Percentiles rank a stretch among this genome's conserved stretches.
Conservation (phyloP, 2,888 invertebrate genomes). For the Rhogogaster chlorosoma region DNA sequence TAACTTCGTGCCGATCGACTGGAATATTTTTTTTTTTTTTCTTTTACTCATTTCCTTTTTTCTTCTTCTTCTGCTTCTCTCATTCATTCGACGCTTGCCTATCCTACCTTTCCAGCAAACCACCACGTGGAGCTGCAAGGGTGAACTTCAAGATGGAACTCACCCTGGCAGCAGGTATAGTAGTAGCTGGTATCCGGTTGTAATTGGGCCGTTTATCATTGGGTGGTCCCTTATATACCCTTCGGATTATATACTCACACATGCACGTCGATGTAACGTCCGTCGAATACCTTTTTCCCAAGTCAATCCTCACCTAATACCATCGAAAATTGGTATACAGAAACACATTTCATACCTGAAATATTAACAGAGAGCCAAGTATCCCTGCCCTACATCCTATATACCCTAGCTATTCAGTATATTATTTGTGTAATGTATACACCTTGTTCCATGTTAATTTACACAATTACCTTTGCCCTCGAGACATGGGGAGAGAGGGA, state of each 20-base stretch:
- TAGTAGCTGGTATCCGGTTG: constrained; percentile 39
- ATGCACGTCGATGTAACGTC: not conserved
- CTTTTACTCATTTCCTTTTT: not conserved
- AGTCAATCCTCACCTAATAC: not conserved
- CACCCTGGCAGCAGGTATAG: not conserved
- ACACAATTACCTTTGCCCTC: not conserved
- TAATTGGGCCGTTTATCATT: constrained; percentile 51
- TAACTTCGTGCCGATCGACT: constrained; percentile 12
- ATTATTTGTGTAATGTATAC: not conserved
- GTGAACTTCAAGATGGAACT: not conserved
- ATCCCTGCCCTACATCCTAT: not conserved
- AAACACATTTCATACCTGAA: not conserved
- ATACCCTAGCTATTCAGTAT: not conserved
- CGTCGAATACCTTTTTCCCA: not conserved
- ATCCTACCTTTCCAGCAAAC: not conserved
- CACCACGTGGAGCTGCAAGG: not conserved
- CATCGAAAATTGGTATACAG: not conserved
- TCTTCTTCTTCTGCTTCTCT: not conserved
- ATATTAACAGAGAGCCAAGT: not conserved
- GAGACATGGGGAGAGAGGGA: not conserved
- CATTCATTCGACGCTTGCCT: constrained; percentile 29
- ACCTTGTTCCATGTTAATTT: constrained; percentile 1
- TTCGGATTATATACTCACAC: constrained; percentile 31
- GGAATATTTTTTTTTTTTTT: constrained; percentile 16
- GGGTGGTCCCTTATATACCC: constrained; percentile 42